Evolutionary conservation across 1,140 invertebrate species (phyloP), one percentile per base, ranked within the genome.

Genomic region (Venturia canescens): DNA sequence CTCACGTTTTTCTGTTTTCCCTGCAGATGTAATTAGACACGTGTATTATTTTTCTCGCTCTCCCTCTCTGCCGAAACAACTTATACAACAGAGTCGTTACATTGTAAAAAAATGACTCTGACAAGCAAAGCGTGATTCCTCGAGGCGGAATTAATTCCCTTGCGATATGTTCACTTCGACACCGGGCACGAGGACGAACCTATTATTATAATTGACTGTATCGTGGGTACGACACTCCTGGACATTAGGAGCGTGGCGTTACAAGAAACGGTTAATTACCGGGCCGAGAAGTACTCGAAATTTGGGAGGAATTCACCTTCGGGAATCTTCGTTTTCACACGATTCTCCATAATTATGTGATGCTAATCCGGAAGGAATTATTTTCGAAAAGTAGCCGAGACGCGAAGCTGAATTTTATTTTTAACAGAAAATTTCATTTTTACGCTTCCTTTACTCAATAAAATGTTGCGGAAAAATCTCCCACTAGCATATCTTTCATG

Each of bases 131-230:
- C 60, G 60, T 66, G 60, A 66, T 66, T 66, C 60, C 60, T 66
- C 60, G 60, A 66, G 53, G 18, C 21, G 53, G 21, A 66, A 66
- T 66, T 66, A 66, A 66, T 66, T 23, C 16, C 60, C 0, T 4
- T 6, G 4, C 13, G 21, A 66, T 66, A 66, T 15, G 53, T 83
- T 83, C 83, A 83, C 83, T 85, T 84, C 78, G 80, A 79, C 80
- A 75, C 74, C 82, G 2, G 3, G 38, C 38, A 44, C 38, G 38
- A 44, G 38, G 38, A 44, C 78, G 53, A 78, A 70, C 72, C 57
- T 53, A 79, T 78, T 74, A 78, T 83, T 83, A 85, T 85, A 85
- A 85, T 85, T 85, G 82, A 78, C 72, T 80, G 31, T 66, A 31
- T 34, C 66, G 38, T 66, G 26, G 15, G 63, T 77, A 57, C 38